Evolutionary conservation across 2,888 invertebrate species (phyloP), one percentile per base, ranked within the genome.

Genomic region (Drosophila subquinaria): DNA sequence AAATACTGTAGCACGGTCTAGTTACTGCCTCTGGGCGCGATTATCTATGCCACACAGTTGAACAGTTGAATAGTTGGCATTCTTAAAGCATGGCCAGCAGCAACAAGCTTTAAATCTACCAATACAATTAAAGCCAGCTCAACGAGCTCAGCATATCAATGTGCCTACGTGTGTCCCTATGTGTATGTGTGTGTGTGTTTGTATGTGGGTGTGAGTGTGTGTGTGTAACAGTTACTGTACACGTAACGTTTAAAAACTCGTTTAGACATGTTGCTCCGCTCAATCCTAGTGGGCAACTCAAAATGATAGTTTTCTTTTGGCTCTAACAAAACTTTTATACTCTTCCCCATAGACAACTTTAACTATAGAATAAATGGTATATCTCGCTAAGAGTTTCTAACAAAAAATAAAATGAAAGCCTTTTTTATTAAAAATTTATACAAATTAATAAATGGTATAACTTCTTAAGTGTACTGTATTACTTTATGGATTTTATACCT

Each of bases 221-320:
- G 36, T 62, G 30, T 74, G 51, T 71, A 73, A 68, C 64, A 74
- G 70, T 73, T 74, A 79, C 68, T 63, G 72, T 81, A 72, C 73
- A 70, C 73, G 75, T 73, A 78, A 77, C 76, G 76, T 90, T 89
- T 88, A 81, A 89, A 89, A 84, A 86, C 81, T 82, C 81, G 76
- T 89, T 89, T 89, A 72, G 81, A 55, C 78, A 82, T 79, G 80
- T 74, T 74, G 67, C 66, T 77, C 23, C 4, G 55, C 69, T 71
- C 70, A 53, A 61, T 70, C 51, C 59, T 76, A 83, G 57, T 56
- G 57, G 57, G 61, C 60, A 70, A 81, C 77, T 43, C 47, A 60
- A 73, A 56, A 56, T 50, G 42, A 68, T 57, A 73, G 63, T 63
- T 55, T 2, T 11, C 10, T 30, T 6, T 20, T 27, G 27, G 42